These are phyloP conservation scores for Manis pentadactyla DNA, from an alignment of 2,797 vertebrate genomes.

Conservation along the genomic window DNA sequence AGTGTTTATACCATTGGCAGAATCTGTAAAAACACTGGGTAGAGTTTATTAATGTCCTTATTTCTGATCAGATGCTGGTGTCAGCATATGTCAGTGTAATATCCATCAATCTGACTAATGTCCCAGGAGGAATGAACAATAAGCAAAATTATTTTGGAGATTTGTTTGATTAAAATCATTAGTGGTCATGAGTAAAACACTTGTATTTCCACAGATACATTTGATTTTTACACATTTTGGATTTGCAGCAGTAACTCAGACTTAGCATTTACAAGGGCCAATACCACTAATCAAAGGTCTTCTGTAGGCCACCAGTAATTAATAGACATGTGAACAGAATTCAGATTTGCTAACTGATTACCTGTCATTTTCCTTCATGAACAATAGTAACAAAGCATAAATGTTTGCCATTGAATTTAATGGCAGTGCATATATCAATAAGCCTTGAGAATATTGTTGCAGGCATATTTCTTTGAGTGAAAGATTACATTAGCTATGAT, in stretches of 20 bases:
- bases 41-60: slow-evolving; percentile 19
- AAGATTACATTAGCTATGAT: slow-evolving; percentile 8
- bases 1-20: not conserved
- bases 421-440: not conserved
- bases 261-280: not conserved
- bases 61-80: slow-evolving; percentile 65
- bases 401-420: slow-evolving; percentile 44
- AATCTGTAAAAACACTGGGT: slow-evolving; percentile 3
- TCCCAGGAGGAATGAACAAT: slow-evolving; percentile 65
- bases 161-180: slow-evolving; percentile 60
- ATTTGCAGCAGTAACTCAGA: not conserved
- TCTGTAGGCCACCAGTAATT: slow-evolving; percentile 3
- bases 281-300: slow-evolving; percentile 15
- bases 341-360: not conserved
- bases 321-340: slow-evolving; percentile 25
- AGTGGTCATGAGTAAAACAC: slow-evolving; percentile 33
- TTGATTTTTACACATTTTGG: slow-evolving; percentile 51
- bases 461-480: slow-evolving; percentile 23
- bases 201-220: slow-evolving; percentile 11
- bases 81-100: slow-evolving; percentile 22
- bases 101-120: slow-evolving; percentile 58
- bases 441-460: not conserved
- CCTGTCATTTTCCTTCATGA: not conserved
- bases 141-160: slow-evolving; percentile 66
- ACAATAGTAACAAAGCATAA: slow-evolving; percentile 5